Evolutionary conservation across 1,140 invertebrate genomes (phyloP).

Genomic region (Mylabris phalerata): DNA sequence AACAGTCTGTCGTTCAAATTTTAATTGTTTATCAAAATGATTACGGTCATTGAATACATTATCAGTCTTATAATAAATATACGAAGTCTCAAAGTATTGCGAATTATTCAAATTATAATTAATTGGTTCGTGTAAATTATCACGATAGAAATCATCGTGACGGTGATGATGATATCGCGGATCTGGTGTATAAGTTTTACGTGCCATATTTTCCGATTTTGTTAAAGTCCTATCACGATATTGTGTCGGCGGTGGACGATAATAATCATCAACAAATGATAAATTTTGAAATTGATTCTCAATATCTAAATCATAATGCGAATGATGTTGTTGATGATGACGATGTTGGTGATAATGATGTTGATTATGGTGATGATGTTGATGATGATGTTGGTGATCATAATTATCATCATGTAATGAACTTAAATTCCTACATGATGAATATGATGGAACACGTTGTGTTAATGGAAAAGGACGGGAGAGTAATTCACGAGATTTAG

Average conservation of each 20-base stretch:
- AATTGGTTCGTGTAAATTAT: neutral
- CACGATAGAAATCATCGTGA: neutral
- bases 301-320: conserved; percentile 11
- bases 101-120: conserved; percentile 21
- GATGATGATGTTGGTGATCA: neutral
- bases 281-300: conserved; percentile 31
- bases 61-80: conserved; percentile 34
- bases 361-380: too few species aligned
- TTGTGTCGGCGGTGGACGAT: conserved; percentile 20
- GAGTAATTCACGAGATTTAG: conserved; percentile 60
- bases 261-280: conserved; percentile 31
- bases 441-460: conserved; percentile 21
- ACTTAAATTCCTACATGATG: conserved; percentile 28
- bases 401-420: conserved; percentile 9
- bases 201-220: conserved; percentile 39
- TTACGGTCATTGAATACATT: conserved; percentile 15
- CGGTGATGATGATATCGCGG: conserved; percentile 6
- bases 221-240: conserved; percentile 30
- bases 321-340: too few species aligned
- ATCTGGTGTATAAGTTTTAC: conserved; percentile 35
- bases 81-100: conserved; percentile 31
- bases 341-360: too few species aligned
- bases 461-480: conserved; percentile 49
- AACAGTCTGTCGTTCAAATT: conserved; percentile 5
- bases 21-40: conserved; percentile 10